These are phyloP conservation scores for Heliothis virescens DNA, from an alignment of 1,140 invertebrate species.

Conservation along the genomic window DNA sequence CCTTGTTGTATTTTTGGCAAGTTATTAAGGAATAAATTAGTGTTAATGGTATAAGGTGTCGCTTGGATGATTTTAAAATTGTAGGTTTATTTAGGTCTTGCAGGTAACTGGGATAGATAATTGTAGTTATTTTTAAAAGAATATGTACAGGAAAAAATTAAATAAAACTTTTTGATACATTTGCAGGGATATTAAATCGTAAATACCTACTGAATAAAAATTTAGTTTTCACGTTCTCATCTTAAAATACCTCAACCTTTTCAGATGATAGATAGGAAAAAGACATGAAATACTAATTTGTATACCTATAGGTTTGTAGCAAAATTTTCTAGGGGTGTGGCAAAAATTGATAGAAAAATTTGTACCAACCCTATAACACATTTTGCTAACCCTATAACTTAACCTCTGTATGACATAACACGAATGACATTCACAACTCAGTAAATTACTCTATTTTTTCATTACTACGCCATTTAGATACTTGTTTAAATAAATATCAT, in stretches of 20 bases:
- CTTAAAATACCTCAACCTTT: background rate
- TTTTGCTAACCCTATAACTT: background rate
- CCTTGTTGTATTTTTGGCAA: conserved; percentile 20
- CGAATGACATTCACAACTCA: background rate
- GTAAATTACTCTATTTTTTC: conserved; percentile 28
- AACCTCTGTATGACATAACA: background rate
- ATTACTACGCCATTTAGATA: background rate
- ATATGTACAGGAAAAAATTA: no score
- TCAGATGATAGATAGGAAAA: no score
- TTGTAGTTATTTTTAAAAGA: no score
- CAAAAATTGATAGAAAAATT: no score
- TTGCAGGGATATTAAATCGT: no score
- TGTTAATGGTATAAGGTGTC: background rate
- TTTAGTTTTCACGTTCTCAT: no score
- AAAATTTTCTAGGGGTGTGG: no score
- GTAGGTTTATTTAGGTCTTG: background rate
- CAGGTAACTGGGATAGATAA: background rate
- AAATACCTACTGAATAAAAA: no score
- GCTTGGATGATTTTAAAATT: no score
- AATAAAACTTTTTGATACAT: no score
- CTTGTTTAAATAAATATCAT: conserved; percentile 18
- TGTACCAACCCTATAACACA: background rate
- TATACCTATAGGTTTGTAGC: no score
- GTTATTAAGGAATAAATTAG: conserved; percentile 5
- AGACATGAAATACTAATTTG: no score